A percentile compares a stretch with the other conserved stretches of the same genome.
Conservation (phyloP, 1,140 invertebrate species). For the Mactra quadrangularis region DNA sequence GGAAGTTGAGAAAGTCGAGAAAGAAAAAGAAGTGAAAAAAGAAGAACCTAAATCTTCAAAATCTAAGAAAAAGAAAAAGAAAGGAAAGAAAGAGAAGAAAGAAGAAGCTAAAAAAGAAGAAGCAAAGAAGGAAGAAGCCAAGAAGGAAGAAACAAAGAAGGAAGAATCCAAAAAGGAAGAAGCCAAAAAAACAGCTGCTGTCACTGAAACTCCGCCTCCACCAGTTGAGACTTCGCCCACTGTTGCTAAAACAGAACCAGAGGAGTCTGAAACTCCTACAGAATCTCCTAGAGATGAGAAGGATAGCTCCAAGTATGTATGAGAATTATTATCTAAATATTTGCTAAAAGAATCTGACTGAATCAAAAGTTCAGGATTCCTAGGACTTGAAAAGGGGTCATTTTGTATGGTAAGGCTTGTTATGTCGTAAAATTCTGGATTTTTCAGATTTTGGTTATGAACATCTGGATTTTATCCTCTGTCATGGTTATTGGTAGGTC, state of each 20-base stretch:
- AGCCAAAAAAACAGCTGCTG: conserved; percentile 37
- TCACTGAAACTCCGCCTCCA: background rate
- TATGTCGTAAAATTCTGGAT: too few relatives aligned
- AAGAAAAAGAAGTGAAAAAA: conserved; percentile 56
- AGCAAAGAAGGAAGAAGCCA: conserved; percentile 85
- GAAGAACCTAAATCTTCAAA: conserved; percentile 57
- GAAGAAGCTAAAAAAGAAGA: too few relatives aligned
- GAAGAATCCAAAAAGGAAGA: conserved; percentile 85
- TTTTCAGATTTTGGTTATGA: too few relatives aligned
- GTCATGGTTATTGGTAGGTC: too few relatives aligned
- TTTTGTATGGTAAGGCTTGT: too few relatives aligned
- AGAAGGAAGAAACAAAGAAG: conserved; percentile 84
- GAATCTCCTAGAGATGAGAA: conserved; percentile 55
- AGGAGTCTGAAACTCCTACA: conserved; percentile 57
- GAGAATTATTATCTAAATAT: too few relatives aligned
- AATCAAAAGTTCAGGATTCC: too few relatives aligned
- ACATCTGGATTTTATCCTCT: too few relatives aligned
- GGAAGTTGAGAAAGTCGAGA: conserved; percentile 46
- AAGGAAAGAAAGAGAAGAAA: too few relatives aligned
- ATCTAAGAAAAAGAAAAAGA: conserved; percentile 73
- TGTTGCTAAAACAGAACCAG: conserved; percentile 56
- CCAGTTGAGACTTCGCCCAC: conserved; percentile 8
- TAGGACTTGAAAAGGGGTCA: too few relatives aligned
- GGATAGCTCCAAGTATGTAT: background rate
- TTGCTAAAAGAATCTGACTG: too few relatives aligned